A percentile compares a stretch with the other conserved stretches of the same genome.
phyloP scores from a whole-genome alignment of 1,140 invertebrate species.

The Meteorus sp. region DNA sequence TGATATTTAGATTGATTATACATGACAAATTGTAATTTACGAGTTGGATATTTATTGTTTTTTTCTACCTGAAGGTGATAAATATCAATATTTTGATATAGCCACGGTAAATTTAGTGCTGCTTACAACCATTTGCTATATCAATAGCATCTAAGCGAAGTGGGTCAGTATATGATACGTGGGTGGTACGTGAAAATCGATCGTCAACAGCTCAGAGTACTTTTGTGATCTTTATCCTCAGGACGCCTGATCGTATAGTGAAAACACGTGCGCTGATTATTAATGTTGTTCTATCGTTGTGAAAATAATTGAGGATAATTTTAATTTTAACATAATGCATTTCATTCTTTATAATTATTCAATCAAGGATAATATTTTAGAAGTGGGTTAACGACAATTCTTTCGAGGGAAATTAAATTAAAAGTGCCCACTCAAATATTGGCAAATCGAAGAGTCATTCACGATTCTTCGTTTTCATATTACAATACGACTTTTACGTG shows the following conservation, averaged over 20 bases:
- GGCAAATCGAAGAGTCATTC: no score
- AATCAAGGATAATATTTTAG: no score
- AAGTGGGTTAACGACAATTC: not conserved
- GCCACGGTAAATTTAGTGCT: not conserved
- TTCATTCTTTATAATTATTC: no score
- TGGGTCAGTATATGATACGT: slow-evolving; percentile 15
- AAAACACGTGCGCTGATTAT: not conserved
- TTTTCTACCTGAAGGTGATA: no score
- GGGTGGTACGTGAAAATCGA: no score
- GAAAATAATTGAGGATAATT: not conserved
- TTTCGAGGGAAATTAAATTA: no score
- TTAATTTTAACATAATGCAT: no score
- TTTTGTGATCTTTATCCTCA: slow-evolving; percentile 14
- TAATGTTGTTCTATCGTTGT: not conserved
- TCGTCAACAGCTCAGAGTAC: slow-evolving; percentile 2
- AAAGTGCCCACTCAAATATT: no score
- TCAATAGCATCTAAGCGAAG: slow-evolving; percentile 15
- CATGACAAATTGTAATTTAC: slow-evolving; percentile 6
- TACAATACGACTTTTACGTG: no score
- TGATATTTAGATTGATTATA: no score
- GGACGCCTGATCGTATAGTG: slow-evolving; percentile 6
- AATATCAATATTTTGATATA: not conserved
- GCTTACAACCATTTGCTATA: not conserved
- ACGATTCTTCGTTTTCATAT: no score
- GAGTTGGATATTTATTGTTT: not conserved